Evolutionary conservation across 2,888 invertebrate genomes (phyloP), one percentile per base, ranked within the genome.

Genomic region (Tipula vernalis): DNA sequence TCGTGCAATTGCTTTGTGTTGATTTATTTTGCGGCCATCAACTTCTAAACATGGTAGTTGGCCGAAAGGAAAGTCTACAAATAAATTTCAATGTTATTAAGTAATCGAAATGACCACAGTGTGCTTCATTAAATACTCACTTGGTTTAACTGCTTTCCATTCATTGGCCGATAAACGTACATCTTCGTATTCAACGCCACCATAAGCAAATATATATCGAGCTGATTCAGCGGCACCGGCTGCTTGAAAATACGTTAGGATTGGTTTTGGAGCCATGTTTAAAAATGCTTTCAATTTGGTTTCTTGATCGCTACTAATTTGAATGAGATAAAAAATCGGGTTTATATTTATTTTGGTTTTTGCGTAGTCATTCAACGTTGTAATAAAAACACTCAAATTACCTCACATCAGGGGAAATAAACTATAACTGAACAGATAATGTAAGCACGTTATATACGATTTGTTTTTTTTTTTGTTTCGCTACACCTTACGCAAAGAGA

Each of bases 161-260:
- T 93, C 91, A 85, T 92, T 92, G 84, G 91, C 89, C 86, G 93
- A 92, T 87, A 94, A 91, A 87, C 95, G 93, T 88, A 92, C 90
- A 91, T 95, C 95, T 90, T 94, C 94, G 89, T 94, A 95, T 87
- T 94, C 92, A 86, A 93, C 90, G 87, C 92, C 93, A 86, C 94
- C 93, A 89, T 94, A 94, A 87, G 93, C 93, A 87, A 95, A 91
- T 10, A 95, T 91, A 88, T 93, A 94, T 88, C 95, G 92, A 88
- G 94, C 92, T 71, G 94, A 93, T 90, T 95, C 95, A 42, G 92
- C 95, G 85, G 94, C 90, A 18, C 93, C 94, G 90, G 93, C 93
- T 36, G 94, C 92, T 88, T 93, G 92, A 90, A 95, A 95, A 89
- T 95, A 95, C 15, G 51, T 51, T 51, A 51, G 15, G 2, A 51